phyloP scores from a whole-genome alignment of 2,888 invertebrate species.

The Anodontia alba region DNA sequence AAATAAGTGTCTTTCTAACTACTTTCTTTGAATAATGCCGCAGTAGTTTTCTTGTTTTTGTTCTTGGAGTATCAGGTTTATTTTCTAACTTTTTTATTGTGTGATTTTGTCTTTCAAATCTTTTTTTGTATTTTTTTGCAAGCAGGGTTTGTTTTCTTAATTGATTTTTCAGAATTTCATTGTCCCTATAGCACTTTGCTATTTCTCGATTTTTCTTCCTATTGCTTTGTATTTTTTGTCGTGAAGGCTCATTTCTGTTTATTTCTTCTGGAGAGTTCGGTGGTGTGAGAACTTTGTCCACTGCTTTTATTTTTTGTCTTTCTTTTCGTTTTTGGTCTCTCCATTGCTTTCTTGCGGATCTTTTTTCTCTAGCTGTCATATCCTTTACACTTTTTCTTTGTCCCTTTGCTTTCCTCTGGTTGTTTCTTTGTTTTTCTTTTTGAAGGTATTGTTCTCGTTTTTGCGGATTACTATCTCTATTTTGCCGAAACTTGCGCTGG shows the following conservation, averaged over 20 bases:
- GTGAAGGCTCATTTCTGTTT: background rate
- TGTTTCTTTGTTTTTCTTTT: conserved; percentile 15
- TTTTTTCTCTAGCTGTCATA: conserved; percentile 22
- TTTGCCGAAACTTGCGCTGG: background rate
- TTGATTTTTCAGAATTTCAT: background rate
- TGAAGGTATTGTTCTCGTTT: background rate
- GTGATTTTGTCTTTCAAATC: conserved; percentile 13
- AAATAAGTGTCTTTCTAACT: conserved; percentile 25
- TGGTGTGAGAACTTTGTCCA: background rate
- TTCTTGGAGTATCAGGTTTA: conserved; percentile 19
- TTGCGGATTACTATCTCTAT: conserved; percentile 7
- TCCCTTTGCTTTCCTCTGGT: conserved; percentile 12
- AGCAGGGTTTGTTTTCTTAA: conserved; percentile 19
- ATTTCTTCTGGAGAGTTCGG: background rate
- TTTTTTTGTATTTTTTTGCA: conserved; percentile 9
- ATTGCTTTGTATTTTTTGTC: background rate
- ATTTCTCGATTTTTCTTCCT: background rate
- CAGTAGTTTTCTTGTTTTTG: conserved; percentile 11
- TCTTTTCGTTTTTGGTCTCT: background rate
- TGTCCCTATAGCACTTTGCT: background rate
- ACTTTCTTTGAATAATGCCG: background rate
- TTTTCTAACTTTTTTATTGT: background rate
- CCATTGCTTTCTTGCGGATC: background rate
- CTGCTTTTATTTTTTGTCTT: background rate
- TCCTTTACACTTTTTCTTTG: conserved; percentile 7